Conservation (phyloP, 2,797 vertebrate species). For the Bradypus variegatus region DNA sequence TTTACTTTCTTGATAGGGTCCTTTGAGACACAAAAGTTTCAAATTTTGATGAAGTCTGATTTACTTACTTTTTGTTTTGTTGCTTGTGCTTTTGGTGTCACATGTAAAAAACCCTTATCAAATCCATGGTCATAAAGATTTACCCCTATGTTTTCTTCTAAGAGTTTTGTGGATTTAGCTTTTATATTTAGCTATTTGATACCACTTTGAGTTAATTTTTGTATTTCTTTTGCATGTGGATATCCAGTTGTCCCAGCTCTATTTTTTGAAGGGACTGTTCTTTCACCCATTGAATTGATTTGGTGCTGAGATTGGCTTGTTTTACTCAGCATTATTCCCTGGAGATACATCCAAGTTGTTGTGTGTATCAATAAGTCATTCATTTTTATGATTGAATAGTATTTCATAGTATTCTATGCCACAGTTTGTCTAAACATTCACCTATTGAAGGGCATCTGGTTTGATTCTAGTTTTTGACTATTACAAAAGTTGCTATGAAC, state of each 20-base stretch:
- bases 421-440: not conserved
- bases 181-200: no score
- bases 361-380: not conserved
- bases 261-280: not conserved
- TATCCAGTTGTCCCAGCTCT: not conserved
- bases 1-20: not conserved
- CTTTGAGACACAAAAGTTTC: no score
- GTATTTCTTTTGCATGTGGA: not conserved
- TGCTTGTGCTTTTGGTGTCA: no score
- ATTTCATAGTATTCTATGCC: not conserved
- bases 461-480: not conserved
- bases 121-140: no score
- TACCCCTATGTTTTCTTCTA: no score
- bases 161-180: no score
- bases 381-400: not conserved
- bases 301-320: not conserved
- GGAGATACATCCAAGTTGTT: not conserved
- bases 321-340: not conserved
- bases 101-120: no score
- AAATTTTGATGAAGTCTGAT: no score
- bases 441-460: not conserved
- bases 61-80: no score
- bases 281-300: constrained; percentile 19
- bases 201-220: not conserved
- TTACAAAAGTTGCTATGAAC: not conserved